phyloP scores from a whole-genome alignment of 2,797 vertebrate species.

The Micropoecilia bifurca region DNA sequence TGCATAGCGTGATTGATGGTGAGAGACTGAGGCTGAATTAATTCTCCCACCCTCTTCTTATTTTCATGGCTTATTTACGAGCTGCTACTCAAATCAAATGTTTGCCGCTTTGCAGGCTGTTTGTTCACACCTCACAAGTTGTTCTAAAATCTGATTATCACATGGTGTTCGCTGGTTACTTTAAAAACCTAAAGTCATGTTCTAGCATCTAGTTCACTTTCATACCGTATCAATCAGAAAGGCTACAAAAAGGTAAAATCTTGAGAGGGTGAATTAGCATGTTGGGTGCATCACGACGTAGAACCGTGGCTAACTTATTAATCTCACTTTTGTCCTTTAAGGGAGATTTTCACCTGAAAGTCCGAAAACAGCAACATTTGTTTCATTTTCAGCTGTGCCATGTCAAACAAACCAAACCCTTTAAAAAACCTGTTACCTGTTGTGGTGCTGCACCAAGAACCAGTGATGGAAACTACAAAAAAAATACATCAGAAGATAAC shows the following conservation, averaged over 20 bases:
- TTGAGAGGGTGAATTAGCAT: not conserved
- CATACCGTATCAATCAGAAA: not conserved
- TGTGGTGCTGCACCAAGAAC: too few relatives aligned
- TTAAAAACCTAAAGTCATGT: not conserved
- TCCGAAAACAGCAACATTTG: not conserved
- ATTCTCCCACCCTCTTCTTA: not conserved
- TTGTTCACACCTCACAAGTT: not conserved
- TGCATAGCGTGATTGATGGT: not conserved
- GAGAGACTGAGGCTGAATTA: slow-evolving; percentile 1
- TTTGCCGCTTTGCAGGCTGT: too few relatives aligned
- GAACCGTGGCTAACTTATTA: not conserved
- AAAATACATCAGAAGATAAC: too few relatives aligned
- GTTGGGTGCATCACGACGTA: not conserved
- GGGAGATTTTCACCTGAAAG: too few relatives aligned
- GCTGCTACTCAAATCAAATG: not conserved
- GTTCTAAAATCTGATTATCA: not conserved
- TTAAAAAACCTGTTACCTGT: too few relatives aligned
- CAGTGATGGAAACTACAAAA: too few relatives aligned
- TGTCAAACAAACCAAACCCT: too few relatives aligned
- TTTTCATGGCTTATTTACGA: not conserved
- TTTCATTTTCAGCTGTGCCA: too few relatives aligned
- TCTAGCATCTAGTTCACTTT: not conserved
- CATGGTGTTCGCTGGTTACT: not conserved
- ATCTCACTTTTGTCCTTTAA: not conserved
- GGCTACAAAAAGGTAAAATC: not conserved